Base-by-base conservation (phyloP, 2,888 invertebrate genomes). In the Drosophila demipolita region DNA sequence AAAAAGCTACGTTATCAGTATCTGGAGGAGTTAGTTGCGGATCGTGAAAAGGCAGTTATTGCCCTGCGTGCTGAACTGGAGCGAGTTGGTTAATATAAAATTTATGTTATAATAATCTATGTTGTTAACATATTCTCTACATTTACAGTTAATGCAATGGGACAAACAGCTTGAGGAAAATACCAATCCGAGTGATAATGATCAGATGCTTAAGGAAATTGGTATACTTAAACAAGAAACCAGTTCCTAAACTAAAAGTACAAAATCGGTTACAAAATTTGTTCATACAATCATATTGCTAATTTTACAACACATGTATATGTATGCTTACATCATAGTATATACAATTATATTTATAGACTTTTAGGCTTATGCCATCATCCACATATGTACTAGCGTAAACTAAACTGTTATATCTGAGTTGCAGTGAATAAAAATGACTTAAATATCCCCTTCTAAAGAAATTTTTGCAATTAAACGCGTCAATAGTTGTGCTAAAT, bases 1-100 rank as follows among this genome's bases (percentile, higher is more conserved):
- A 99, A 99, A 94, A 99, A 99, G 93, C 95, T 99, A 75, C 95
- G 99, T 61, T 99, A 99, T 93, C 99, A 99, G 93, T 99, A 99
- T 92, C 94, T 99, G 80, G 99, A 99, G 93, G 99, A 99, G 93
- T 94, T 99, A 80, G 99, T 99, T 5, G 95, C 97, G 0, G 98
- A 98, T 93, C 94, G 99, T 78, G 99, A 99, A 92, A 97, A 98
- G 87, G 97, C 99, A 12, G 98, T 99, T 23, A 94, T 98, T 80
- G 95, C 97, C 15, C 94, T 99, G 50, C 94, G 98, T 82, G 96
- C 97, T 89, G 99, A 99, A 94, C 94, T 99, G 77, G 98, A 99
- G 91, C 97, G 96, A 95, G 98, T 98, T 94, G 87, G 91, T 91
- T 83, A 91, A 88, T 87, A 83, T 62, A 63, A 32, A 68, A 68